A percentile compares a stretch with the other conserved stretches of the same genome.
phyloP scores from a whole-genome alignment of 2,888 invertebrate genomes.

The Neocrepidodera transversa region DNA sequence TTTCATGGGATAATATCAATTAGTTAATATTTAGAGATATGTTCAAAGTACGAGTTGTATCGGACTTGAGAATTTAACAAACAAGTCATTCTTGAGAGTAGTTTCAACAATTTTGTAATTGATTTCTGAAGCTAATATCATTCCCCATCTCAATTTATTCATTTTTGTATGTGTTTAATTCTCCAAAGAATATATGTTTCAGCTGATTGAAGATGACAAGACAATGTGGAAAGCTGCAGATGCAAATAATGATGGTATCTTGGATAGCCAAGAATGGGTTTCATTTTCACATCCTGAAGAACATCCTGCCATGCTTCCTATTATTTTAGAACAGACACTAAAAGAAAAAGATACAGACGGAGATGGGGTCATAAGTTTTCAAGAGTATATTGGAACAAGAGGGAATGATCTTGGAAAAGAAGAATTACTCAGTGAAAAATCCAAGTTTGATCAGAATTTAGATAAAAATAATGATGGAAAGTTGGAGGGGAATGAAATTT shows the following conservation, averaged over 20 bases:
- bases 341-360: conserved; percentile 84
- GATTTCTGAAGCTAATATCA: no score
- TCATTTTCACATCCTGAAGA: conserved; percentile 95
- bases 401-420: conserved; percentile 75
- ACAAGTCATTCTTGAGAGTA: no score
- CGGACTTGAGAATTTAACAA: no score
- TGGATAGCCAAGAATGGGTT: conserved; percentile 81
- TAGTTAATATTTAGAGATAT: no score
- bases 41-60: no score
- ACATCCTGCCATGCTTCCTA: conserved; percentile 83
- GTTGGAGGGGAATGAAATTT: conserved; percentile 79
- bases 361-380: conserved; percentile 85
- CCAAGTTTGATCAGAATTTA: conserved; percentile 84
- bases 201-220: conserved; percentile 81
- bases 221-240: conserved; percentile 88
- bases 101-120: no score
- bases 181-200: conserved; percentile 20
- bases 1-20: no score
- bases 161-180: no score
- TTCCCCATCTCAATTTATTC: no score
- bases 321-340: conserved; percentile 81
- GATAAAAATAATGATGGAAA: conserved; percentile 86
- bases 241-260: conserved; percentile 76
- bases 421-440: conserved; percentile 75
- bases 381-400: conserved; percentile 79